phyloP scores from a whole-genome alignment of 2,113 vertebrate species.

The Rattus norvegicus region DNA sequence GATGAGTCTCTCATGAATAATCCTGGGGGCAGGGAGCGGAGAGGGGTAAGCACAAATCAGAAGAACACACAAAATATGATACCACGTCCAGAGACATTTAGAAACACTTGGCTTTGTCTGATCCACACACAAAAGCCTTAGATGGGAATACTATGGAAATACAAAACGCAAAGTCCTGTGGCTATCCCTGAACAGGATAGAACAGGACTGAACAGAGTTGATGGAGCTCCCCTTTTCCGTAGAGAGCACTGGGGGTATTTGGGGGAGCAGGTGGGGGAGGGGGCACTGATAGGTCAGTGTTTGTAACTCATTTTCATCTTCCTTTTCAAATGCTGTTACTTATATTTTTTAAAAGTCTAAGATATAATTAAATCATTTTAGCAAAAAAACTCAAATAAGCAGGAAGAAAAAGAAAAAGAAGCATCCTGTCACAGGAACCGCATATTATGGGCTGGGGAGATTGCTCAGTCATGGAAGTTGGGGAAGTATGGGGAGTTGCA shows the following conservation, averaged over 20 bases:
- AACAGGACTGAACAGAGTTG: no score
- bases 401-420: neutral
- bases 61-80: neutral
- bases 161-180: neutral
- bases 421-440: neutral
- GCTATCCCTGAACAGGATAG: neutral
- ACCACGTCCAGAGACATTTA: neutral
- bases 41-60: neutral
- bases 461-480: no score
- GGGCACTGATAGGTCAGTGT: neutral
- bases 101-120: neutral
- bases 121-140: neutral
- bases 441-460: neutral
- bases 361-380: constrained; percentile 19
- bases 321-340: neutral
- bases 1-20: neutral
- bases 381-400: neutral
- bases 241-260: neutral
- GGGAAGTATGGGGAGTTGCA: no score
- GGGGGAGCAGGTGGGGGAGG: neutral
- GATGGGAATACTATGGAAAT: neutral
- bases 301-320: neutral
- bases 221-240: neutral
- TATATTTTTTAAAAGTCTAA: neutral
- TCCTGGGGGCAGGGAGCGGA: neutral